A percentile compares a stretch with the other conserved stretches of the same genome.
Conservation (phyloP, 2,797 vertebrate species). For the Clarias laeviceps region DNA sequence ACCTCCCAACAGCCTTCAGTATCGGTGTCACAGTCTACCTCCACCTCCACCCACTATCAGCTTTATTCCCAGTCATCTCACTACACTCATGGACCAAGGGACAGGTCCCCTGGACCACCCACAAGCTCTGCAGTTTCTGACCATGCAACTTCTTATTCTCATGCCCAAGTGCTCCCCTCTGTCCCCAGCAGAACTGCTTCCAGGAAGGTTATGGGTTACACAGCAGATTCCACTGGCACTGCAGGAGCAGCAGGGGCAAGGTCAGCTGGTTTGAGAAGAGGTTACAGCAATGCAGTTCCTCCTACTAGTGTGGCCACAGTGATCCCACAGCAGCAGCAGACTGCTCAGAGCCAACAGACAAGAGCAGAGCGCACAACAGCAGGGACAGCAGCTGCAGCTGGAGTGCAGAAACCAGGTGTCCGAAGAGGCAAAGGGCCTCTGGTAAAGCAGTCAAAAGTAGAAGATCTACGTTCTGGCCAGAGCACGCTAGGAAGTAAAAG, state of each 20-base stretch:
- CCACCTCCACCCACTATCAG: constrained; percentile 76
- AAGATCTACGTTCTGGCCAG: constrained; percentile 73
- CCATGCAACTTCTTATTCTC: constrained; percentile 70
- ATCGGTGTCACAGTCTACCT: constrained; percentile 76
- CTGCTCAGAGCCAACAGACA: constrained; percentile 72
- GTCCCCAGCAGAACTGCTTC: constrained; percentile 78
- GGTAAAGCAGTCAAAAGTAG: constrained; percentile 92
- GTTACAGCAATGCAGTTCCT: constrained; percentile 75
- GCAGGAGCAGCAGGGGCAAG: constrained; percentile 67
- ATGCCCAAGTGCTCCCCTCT: constrained; percentile 69
- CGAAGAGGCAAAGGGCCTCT: constrained; percentile 85
- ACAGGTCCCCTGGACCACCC: constrained; percentile 69
- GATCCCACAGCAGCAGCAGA: constrained; percentile 78
- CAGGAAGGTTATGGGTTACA: constrained; percentile 73
- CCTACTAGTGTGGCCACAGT: constrained; percentile 75
- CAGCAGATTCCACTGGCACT: constrained; percentile 68
- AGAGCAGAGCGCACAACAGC: constrained; percentile 68
- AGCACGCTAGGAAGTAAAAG: constrained; percentile 78
- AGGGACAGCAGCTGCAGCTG: constrained; percentile 60
- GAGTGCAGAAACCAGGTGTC: constrained; percentile 73
- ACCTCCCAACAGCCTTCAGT: constrained; percentile 76
- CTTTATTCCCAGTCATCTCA: constrained; percentile 75
- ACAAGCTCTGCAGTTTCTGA: constrained; percentile 62
- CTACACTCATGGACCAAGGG: constrained; percentile 72
- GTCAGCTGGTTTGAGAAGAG: constrained; percentile 73